A percentile compares a stretch with the other conserved stretches of the same genome.
These are phyloP conservation scores for Epinephelus lanceolatus DNA, from an alignment of 2,113 vertebrate genomes.

Conservation along the genomic window DNA sequence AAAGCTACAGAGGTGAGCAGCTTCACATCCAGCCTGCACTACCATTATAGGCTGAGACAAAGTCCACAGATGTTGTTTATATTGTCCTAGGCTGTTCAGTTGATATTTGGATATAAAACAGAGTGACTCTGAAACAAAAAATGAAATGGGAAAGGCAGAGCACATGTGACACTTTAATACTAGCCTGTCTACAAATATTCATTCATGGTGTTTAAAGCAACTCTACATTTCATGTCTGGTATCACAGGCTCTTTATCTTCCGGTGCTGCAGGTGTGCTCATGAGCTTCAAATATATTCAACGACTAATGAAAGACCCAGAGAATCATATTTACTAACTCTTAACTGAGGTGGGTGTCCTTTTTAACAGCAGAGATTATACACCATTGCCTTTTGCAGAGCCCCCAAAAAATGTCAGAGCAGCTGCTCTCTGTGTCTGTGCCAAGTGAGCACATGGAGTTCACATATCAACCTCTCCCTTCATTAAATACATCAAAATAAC, in stretches of 20 bases:
- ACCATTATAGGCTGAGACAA: not conserved
- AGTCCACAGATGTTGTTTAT: not conserved
- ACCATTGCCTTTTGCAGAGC: not conserved
- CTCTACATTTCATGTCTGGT: not conserved
- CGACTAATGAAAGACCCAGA: not conserved
- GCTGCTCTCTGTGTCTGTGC: not conserved
- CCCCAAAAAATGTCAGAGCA: not conserved
- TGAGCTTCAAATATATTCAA: not conserved
- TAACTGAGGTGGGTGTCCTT: not conserved
- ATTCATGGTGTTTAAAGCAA: not conserved
- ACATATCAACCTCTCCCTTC: not conserved
- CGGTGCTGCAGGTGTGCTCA: not conserved
- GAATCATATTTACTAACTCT: not conserved
- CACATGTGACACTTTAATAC: not conserved
- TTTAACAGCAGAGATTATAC: not conserved
- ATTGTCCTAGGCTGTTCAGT: not conserved
- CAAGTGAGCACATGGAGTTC: not conserved
- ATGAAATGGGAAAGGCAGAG: not conserved
- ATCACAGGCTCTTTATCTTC: not conserved
- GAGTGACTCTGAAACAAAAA: not conserved
- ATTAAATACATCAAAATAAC: constrained; percentile 28
- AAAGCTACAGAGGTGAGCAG: constrained; percentile 11
- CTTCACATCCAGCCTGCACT: constrained; percentile 36
- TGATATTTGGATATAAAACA: not conserved
- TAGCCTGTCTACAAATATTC: not conserved